These are phyloP conservation scores for Pseudocheirus occidentalis DNA, from an alignment of 2,797 vertebrate genomes.

Conservation along the genomic window DNA sequence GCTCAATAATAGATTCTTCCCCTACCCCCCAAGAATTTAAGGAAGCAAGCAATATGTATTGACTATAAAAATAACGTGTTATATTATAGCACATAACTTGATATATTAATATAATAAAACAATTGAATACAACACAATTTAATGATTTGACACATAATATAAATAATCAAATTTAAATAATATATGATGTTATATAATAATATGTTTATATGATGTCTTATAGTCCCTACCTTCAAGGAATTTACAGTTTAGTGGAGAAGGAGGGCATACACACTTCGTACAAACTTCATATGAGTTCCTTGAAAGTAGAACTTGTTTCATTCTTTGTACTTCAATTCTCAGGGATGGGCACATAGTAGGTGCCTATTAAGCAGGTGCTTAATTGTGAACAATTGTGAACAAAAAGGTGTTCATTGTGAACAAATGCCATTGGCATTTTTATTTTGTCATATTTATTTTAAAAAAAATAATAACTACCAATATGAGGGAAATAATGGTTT, in stretches of 20 bases:
- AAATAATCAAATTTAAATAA: not conserved
- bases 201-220: not conserved
- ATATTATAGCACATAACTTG: not conserved
- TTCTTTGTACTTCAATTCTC: not conserved
- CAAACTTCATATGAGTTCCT: not conserved
- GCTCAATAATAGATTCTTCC: not conserved
- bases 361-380: not conserved
- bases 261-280: not conserved
- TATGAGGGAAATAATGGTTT: not conserved
- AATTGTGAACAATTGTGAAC: too few species aligned
- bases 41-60: not conserved
- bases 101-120: not conserved
- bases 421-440: not conserved
- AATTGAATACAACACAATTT: not conserved
- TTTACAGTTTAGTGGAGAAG: not conserved
- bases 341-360: not conserved
- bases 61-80: not conserved
- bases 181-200: too few species aligned
- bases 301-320: not conserved
- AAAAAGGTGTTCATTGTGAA: too few species aligned
- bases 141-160: not conserved
- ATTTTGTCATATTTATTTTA: not conserved
- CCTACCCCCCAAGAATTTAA: not conserved
- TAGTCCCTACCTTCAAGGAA: not conserved
- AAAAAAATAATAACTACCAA: not conserved